These are phyloP conservation scores for Chrysochloris asiatica DNA, from an alignment of 2,113 vertebrate genomes.

Conservation along the genomic window DNA sequence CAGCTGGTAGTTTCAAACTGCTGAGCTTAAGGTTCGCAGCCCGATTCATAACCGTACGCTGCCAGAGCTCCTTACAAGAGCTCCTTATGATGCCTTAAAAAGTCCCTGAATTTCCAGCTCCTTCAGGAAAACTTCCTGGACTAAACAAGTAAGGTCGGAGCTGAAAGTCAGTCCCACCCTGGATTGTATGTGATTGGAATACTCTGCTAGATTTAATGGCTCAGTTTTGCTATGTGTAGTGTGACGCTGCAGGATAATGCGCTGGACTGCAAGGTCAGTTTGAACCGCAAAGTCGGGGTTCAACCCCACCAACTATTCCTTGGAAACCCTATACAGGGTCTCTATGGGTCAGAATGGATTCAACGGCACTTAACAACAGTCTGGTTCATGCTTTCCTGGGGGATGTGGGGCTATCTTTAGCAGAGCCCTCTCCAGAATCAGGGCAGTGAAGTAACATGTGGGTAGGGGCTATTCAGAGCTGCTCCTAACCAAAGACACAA, in stretches of 20 bases:
- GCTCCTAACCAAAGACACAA: background rate
- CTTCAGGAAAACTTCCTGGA: background rate
- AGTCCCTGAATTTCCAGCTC: background rate
- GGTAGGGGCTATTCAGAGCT: background rate
- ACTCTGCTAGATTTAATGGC: background rate
- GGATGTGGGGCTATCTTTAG: background rate
- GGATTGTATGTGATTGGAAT: background rate
- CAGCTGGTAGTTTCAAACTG: too few relatives aligned
- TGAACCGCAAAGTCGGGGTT: too few relatives aligned
- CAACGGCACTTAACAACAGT: too few relatives aligned
- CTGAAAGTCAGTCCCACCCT: background rate
- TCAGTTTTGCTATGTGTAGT: rapidly evolving
- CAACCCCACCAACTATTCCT: too few relatives aligned
- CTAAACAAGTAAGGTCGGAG: background rate
- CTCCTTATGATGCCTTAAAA: slow-evolving; percentile 6
- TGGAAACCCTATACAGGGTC: too few relatives aligned
- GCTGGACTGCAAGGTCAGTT: too few relatives aligned
- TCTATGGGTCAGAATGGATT: too few relatives aligned
- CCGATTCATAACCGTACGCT: too few relatives aligned
- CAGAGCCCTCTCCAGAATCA: background rate
- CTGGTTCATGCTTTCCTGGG: background rate
- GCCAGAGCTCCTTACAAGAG: too few relatives aligned
- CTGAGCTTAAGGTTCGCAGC: too few relatives aligned
- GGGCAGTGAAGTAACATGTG: background rate
- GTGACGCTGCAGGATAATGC: too few relatives aligned